These are phyloP conservation scores for Pelobates cultripes DNA, from an alignment of 2,797 vertebrate species.

Conservation along the genomic window DNA sequence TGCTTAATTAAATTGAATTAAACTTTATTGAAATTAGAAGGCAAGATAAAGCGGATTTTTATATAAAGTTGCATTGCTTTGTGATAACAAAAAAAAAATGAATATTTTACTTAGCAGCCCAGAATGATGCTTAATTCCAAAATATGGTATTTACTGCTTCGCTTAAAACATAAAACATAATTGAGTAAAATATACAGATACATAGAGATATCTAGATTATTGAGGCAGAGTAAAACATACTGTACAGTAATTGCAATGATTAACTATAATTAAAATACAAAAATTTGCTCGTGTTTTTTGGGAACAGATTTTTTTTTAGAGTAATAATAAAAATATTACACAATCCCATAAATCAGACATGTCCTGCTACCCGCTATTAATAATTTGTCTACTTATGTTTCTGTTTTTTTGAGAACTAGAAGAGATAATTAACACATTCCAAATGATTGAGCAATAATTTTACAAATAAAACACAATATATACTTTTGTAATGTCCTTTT, in stretches of 20 bases:
- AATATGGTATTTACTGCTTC: not conserved
- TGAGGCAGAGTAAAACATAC: no score
- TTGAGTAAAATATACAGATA: slow-evolving; percentile 27
- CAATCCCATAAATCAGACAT: no score
- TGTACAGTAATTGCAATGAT: not conserved
- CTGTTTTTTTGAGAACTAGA: no score
- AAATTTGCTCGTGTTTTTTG: not conserved
- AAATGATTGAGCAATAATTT: no score
- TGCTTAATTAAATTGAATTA: slow-evolving; percentile 45
- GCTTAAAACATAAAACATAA: slow-evolving; percentile 8
- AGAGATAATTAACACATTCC: no score
- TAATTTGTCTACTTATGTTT: no score
- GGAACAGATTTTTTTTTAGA: no score
- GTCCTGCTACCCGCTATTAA: no score
- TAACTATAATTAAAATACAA: slow-evolving; percentile 4
- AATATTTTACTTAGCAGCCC: slow-evolving; percentile 41
- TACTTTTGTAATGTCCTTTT: no score
- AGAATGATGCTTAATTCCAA: slow-evolving; percentile 9
- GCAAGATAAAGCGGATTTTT: slow-evolving; percentile 45
- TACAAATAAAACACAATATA: no score
- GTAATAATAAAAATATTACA: no score
- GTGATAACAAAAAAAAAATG: slow-evolving; percentile 23
- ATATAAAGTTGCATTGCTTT: slow-evolving; percentile 42
- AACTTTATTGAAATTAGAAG: slow-evolving; percentile 19
- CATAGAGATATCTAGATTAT: not conserved